A percentile compares a stretch with the other conserved stretches of the same genome.
Conservation (phyloP, 2,888 invertebrate genomes). For the Alcis repandata region DNA sequence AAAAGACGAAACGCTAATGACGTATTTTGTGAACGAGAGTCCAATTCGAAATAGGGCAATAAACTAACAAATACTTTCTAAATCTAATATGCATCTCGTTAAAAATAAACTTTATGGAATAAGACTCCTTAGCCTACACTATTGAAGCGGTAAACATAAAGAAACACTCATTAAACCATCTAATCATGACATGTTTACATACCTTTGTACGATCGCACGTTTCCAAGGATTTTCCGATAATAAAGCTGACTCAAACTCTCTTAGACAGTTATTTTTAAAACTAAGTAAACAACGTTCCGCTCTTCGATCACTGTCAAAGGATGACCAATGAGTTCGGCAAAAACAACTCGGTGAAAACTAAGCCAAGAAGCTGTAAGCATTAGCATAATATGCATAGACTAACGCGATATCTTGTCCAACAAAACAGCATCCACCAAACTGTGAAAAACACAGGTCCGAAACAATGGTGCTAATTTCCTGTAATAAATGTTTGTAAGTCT, state of each 20-base stretch:
- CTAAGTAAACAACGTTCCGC: slow-evolving; percentile 16
- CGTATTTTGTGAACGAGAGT: too few species aligned
- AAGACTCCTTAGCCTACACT: background rate
- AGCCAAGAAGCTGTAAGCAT: slow-evolving; percentile 27
- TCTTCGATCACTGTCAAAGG: slow-evolving; percentile 17
- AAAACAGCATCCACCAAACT: slow-evolving; percentile 33
- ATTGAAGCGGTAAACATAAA: background rate
- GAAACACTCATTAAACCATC: background rate
- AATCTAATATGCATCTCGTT: too few species aligned
- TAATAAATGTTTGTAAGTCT: slow-evolving; percentile 41
- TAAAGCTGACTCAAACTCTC: slow-evolving; percentile 10
- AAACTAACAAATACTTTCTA: too few species aligned
- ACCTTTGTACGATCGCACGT: background rate
- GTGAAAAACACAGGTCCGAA: slow-evolving; percentile 23
- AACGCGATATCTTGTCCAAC: slow-evolving; percentile 24
- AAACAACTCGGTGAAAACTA: slow-evolving; percentile 14
- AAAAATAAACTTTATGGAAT: too few species aligned
- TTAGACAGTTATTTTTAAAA: slow-evolving; percentile 22
- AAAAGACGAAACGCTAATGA: too few species aligned
- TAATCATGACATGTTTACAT: background rate
- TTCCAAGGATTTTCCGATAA: slow-evolving; percentile 8
- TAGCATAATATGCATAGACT: slow-evolving; percentile 28
- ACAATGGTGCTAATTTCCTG: slow-evolving; percentile 46
- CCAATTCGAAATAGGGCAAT: too few species aligned
- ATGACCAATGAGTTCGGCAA: slow-evolving; percentile 8